phyloP scores from a whole-genome alignment of 2,797 vertebrate genomes.

The Sciurus carolinensis region DNA sequence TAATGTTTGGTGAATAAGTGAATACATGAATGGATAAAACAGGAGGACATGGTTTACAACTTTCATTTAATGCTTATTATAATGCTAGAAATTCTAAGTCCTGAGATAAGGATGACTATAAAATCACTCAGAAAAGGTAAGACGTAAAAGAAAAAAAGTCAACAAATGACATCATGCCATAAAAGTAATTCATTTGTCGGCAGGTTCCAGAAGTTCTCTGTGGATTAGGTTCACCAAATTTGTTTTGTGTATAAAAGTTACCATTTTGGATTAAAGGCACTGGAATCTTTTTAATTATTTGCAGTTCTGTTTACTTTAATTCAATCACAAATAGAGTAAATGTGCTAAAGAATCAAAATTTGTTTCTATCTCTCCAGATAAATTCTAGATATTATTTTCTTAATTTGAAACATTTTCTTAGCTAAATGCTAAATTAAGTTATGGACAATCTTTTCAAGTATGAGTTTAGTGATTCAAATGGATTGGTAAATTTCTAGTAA shows the following conservation, averaged over 20 bases:
- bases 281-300: neutral
- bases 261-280: conserved; percentile 1
- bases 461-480: neutral
- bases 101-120: neutral
- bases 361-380: conserved; percentile 43
- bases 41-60: neutral
- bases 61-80: neutral
- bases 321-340: neutral
- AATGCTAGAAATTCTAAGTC: neutral
- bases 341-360: neutral
- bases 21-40: neutral
- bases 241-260: neutral
- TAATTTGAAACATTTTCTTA: conserved; percentile 48
- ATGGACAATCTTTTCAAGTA: conserved; percentile 36
- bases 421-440: conserved; percentile 25
- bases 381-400: conserved; percentile 11
- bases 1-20: neutral
- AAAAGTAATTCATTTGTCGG: neutral
- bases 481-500: conserved; percentile 33
- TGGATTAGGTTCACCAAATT: neutral
- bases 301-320: conserved; percentile 6
- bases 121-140: conserved; percentile 19
- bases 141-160: neutral
- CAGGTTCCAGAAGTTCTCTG: neutral
- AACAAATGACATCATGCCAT: neutral